Percentiles rank a stretch among this genome's conserved stretches.
phyloP scores from a whole-genome alignment of 64 coral and sea anemone species.

The Cladopsammia gracilis region DNA sequence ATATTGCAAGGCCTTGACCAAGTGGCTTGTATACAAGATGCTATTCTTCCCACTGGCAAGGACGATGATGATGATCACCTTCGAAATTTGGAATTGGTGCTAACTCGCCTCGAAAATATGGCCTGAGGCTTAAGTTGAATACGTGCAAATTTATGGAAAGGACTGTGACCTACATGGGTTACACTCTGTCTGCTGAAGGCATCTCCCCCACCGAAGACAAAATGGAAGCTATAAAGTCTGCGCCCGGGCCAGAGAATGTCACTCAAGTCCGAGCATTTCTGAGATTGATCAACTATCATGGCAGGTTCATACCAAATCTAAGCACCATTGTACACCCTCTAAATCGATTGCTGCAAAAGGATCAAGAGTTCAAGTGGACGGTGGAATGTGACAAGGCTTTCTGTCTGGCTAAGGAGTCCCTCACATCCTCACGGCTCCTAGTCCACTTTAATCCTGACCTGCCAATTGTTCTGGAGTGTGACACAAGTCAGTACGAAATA shows the following conservation, averaged over 20 bases:
- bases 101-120: background rate
- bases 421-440: conserved; percentile 10
- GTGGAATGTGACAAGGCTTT: background rate
- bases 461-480: conserved; percentile 23
- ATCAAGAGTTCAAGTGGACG: conserved; percentile 1
- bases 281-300: too few relatives aligned
- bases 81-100: background rate
- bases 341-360: background rate
- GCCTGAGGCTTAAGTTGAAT: too few relatives aligned
- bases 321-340: too few relatives aligned
- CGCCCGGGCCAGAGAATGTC: background rate
- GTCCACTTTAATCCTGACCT: conserved; percentile 32
- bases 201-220: background rate
- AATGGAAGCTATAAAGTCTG: background rate
- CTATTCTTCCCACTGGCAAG: conserved; percentile 10
- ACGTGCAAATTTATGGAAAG: too few relatives aligned
- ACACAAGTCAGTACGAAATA: background rate
- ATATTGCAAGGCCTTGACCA: conserved; percentile 9
- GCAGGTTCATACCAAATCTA: too few relatives aligned
- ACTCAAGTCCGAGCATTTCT: too few relatives aligned
- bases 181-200: background rate
- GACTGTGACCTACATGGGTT: background rate
- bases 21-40: background rate
- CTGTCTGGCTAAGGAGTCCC: conserved; percentile 8
- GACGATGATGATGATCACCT: conserved; percentile 3